phyloP scores from a whole-genome alignment of 1,140 invertebrate genomes.

The Aphidius gifuensis region DNA sequence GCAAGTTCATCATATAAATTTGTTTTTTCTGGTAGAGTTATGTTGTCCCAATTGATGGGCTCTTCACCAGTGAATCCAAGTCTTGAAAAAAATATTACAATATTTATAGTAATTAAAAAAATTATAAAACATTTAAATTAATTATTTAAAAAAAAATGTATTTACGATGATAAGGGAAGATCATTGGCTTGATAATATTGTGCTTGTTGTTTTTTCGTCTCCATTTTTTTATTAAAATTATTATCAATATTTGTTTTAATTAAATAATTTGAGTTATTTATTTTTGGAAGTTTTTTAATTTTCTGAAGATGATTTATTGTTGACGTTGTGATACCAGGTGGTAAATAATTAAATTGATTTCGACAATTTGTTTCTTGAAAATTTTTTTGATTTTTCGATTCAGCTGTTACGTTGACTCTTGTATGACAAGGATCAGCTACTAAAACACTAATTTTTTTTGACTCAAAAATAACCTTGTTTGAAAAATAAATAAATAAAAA shows the following conservation, averaged over 20 bases:
- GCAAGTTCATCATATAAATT: slow-evolving; percentile 58
- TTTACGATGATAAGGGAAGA: slow-evolving; percentile 44
- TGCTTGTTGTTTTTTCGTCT: slow-evolving; percentile 24
- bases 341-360: slow-evolving; percentile 32
- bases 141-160: slow-evolving; percentile 5
- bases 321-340: slow-evolving; percentile 34
- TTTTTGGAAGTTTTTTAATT: slow-evolving; percentile 30
- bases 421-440: slow-evolving; percentile 64
- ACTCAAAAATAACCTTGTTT: slow-evolving; percentile 63
- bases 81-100: slow-evolving; percentile 1
- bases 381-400: slow-evolving; percentile 28
- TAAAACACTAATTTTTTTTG: slow-evolving; percentile 65
- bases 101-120: background rate
- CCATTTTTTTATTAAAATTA: slow-evolving; percentile 29
- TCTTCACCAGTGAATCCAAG: slow-evolving; percentile 54
- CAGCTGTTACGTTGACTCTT: slow-evolving; percentile 59
- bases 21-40: slow-evolving; percentile 58
- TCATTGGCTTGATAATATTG: slow-evolving; percentile 21
- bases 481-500: too few species aligned
- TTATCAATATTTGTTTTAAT: slow-evolving; percentile 30
- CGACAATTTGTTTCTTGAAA: background rate
- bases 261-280: slow-evolving; percentile 33
- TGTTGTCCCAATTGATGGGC: slow-evolving; percentile 56
- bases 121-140: background rate
- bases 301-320: slow-evolving; percentile 40